Evolutionary conservation across 2,113 vertebrate species (phyloP).

Genomic region (Myxocyprinus asiaticus): DNA sequence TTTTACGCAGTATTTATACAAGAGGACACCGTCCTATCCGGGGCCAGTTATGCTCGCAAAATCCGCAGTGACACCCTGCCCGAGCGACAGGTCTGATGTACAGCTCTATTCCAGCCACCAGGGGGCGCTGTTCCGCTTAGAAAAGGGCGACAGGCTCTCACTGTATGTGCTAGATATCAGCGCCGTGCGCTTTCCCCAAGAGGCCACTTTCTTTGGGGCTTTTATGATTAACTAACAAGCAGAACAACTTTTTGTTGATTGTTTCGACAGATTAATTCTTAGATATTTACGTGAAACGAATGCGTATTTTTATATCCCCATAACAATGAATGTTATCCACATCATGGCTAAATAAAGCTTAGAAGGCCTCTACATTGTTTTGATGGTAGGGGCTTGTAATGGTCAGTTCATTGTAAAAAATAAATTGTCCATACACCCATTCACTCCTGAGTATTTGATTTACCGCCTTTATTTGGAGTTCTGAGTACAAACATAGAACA

Average conservation of each 20-base stretch:
- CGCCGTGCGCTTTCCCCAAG: constrained; percentile 49
- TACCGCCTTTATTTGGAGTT: too few species aligned
- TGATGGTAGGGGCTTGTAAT: too few species aligned
- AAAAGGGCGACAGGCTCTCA: constrained; percentile 51
- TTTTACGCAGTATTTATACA: constrained; percentile 56
- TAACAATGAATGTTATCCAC: not conserved
- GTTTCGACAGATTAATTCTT: not conserved
- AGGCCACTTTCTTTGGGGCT: constrained; percentile 61
- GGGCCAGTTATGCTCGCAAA: constrained; percentile 47
- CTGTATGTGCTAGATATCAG: constrained; percentile 50
- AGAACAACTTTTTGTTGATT: not conserved
- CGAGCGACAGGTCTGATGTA: not conserved
- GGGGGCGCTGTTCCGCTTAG: constrained; percentile 59
- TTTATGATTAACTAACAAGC: constrained; percentile 54
- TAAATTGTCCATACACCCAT: too few species aligned
- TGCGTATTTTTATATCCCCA: not conserved
- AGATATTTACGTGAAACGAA: not conserved
- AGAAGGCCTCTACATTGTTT: not conserved
- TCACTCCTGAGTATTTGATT: too few species aligned
- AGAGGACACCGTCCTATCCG: constrained; percentile 37
- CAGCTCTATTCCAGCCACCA: constrained; percentile 57
- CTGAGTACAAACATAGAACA: too few species aligned
- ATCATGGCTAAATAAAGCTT: not conserved
- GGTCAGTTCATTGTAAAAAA: too few species aligned
- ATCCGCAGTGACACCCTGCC: constrained; percentile 23